Evolutionary conservation across 2,888 invertebrate species (phyloP).

Genomic region (Troides aeacus): DNA sequence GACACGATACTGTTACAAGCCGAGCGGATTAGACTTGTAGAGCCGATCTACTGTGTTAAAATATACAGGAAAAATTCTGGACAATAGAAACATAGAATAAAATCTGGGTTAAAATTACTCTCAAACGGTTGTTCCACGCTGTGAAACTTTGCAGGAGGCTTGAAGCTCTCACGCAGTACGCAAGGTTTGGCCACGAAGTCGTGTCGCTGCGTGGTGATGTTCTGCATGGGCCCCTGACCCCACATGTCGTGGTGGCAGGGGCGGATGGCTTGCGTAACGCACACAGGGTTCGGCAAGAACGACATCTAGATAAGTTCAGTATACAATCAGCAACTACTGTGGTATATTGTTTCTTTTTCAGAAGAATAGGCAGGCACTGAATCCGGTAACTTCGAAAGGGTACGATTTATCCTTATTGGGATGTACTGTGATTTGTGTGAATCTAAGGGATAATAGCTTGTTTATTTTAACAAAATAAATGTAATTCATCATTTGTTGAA

Average conservation of each 20-base stretch:
- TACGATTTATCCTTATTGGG: too few relatives aligned
- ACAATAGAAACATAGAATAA: neutral
- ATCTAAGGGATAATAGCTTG: too few relatives aligned
- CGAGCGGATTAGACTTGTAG: too few relatives aligned
- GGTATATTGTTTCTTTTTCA: too few relatives aligned
- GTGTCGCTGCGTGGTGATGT: conserved; percentile 85
- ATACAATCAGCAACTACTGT: neutral
- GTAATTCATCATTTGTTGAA: neutral
- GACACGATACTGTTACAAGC: neutral
- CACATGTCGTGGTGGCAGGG: conserved; percentile 82
- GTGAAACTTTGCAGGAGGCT: conserved; percentile 62
- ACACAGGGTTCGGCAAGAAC: conserved; percentile 78
- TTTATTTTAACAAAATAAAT: neutral
- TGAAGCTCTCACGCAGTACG: conserved; percentile 64
- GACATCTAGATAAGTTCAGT: conserved; percentile 66
- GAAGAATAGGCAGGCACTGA: too few relatives aligned
- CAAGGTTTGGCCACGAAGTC: conserved; percentile 84
- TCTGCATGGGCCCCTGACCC: conserved; percentile 85
- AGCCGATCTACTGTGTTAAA: too few relatives aligned
- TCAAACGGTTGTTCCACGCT: conserved; percentile 68
- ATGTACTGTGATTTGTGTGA: too few relatives aligned
- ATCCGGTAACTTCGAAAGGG: too few relatives aligned
- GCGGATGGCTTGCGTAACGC: conserved; percentile 78
- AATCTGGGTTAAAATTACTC: conserved; percentile 48
- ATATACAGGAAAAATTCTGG: too few relatives aligned